Evolutionary conservation across 2,888 invertebrate species (phyloP), one percentile per base, ranked within the genome.

Genomic region (Eristalis intricaria): DNA sequence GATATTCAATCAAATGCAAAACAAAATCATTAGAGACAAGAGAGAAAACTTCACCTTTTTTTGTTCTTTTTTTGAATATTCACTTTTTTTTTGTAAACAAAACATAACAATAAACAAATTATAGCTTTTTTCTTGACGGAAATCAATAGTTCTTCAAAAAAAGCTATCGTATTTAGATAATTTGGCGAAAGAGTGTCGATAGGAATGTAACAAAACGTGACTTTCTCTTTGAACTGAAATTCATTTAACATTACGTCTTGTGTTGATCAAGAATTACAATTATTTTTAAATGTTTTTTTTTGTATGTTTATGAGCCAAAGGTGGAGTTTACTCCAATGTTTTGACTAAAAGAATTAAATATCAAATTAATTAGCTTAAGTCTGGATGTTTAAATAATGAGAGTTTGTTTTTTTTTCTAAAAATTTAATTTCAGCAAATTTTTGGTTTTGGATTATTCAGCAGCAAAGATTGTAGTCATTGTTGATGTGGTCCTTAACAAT

Each of bases 41-140:
- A 92, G 92, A 92, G 92, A 91, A 92, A 92, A 92, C 92, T 92
- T 92, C 92, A 92, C 92, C 92, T 92, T 92, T 92, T 90, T 90
- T 66, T 26, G 1, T 26, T 26, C 40, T 65, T 70, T 82, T 50
- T 23, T n/a, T 32, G 58, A 38, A 23, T 23, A 26, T 32, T 64
- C 32, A 29, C 78, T 77, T 70, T 78, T 71, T 78, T 86, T 76
- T 79, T 77, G 69, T 32, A 84, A 43, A 84, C 76, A 74, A 78
- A 58, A 82, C 50, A 50, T 50, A 50, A 79, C 68, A 91, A 90
- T 90, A 70, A 89, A 86, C 86, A 82, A 82, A 78, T 82, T 61
- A 38, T 86, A 74, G 78, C 70, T 82, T 82, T 81, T 75, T 82
- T 80, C 7, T 43, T 66, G 26, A 23, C 58, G n/a, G n/a, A 75